Percentiles rank a stretch among this genome's conserved stretches.
These are phyloP conservation scores for Bursaphelenchus mucronatus DNA, from an alignment of 1,140 invertebrate species.

Conservation along the genomic window DNA sequence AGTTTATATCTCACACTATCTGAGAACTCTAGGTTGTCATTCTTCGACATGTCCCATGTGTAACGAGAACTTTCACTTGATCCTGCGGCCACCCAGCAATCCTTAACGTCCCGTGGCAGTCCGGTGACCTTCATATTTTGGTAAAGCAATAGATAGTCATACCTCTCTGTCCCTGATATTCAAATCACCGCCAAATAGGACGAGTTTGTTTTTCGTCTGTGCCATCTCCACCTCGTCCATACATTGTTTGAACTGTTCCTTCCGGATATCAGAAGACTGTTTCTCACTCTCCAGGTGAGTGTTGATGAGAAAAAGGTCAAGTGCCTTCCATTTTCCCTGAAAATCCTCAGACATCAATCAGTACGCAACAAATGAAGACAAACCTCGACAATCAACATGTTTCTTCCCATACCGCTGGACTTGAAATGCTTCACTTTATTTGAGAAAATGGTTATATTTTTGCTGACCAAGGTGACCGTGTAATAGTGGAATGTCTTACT, in stretches of 20 bases:
- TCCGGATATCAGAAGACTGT: conserved; percentile 33
- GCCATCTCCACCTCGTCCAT: conserved; percentile 35
- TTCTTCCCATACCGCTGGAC: conserved; percentile 43
- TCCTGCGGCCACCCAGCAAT: conserved; percentile 41
- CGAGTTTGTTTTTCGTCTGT: conserved; percentile 18
- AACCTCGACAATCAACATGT: conserved; percentile 58
- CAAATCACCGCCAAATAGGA: conserved; percentile 38
- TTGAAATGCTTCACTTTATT: conserved; percentile 42
- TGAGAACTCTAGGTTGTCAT: conserved; percentile 28
- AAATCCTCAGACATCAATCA: conserved; percentile 17
- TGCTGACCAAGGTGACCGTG: conserved; percentile 46
- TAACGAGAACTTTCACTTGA: conserved; percentile 3
- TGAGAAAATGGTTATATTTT: conserved; percentile 38
- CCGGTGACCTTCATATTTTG: conserved; percentile 29
- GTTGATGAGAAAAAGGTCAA: conserved; percentile 45
- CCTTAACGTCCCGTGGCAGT: conserved; percentile 25
- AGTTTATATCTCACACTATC: conserved; percentile 1
- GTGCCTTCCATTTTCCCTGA: conserved; percentile 31
- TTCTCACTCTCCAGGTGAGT: conserved; percentile 48
- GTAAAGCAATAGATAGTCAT: conserved; percentile 4
- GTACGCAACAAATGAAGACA: background rate
- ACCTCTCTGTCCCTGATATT: conserved; percentile 42
- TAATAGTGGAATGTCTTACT: conserved; percentile 36
- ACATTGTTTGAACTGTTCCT: conserved; percentile 39
- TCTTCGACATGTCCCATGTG: conserved; percentile 37